Evolutionary conservation across 1,140 invertebrate genomes (phyloP).

Genomic region (Drosophila athabasca): DNA sequence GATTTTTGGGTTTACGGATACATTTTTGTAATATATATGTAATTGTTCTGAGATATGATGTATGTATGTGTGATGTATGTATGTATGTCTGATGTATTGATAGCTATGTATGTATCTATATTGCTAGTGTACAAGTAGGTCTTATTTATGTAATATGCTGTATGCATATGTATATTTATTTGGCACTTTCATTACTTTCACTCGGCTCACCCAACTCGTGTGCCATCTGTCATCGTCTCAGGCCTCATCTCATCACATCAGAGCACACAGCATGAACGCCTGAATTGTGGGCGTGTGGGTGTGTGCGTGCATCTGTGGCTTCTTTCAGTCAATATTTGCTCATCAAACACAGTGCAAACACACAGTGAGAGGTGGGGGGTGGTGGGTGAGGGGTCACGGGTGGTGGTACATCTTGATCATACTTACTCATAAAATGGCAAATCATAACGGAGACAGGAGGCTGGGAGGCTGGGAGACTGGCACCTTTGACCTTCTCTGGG

Average conservation of each 20-base stretch:
- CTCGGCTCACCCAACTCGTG: slow-evolving; percentile 2
- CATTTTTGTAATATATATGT: too few species aligned
- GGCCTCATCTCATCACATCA: too few species aligned
- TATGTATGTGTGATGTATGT: too few species aligned
- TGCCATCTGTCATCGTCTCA: slow-evolving; percentile 35
- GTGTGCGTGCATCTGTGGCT: slow-evolving; percentile 39
- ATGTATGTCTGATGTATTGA: too few species aligned
- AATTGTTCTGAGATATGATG: too few species aligned
- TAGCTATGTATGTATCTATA: too few species aligned
- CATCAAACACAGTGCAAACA: slow-evolving; percentile 25
- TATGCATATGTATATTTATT: slow-evolving; percentile 27
- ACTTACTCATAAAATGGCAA: slow-evolving; percentile 22
- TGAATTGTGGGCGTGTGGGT: slow-evolving; percentile 17
- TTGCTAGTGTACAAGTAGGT: neutral
- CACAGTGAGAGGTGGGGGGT: too few species aligned
- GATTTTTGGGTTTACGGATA: too few species aligned
- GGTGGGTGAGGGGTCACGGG: too few species aligned
- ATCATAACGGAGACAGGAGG: slow-evolving; percentile 30
- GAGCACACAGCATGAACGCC: neutral
- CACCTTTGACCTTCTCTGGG: slow-evolving; percentile 60
- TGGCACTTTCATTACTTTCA: slow-evolving; percentile 38
- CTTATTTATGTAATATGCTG: neutral
- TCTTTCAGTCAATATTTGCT: slow-evolving; percentile 46
- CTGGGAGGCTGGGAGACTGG: slow-evolving; percentile 10
- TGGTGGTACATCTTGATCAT: slow-evolving; percentile 27